These are phyloP conservation scores for Rhyacophila brunnea DNA, from an alignment of 1,140 invertebrate species.

Conservation along the genomic window DNA sequence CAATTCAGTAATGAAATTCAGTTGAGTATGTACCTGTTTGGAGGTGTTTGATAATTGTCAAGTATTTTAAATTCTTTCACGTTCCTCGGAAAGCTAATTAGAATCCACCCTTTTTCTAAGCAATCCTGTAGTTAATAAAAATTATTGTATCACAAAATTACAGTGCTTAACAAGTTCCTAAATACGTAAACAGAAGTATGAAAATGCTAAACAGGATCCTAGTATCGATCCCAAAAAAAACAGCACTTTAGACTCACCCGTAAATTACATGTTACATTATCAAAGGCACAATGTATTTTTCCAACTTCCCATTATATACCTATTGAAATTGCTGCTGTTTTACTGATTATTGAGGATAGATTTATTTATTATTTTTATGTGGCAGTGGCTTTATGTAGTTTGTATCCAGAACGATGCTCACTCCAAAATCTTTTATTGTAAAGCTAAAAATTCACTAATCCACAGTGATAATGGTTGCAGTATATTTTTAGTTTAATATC, in stretches of 20 bases:
- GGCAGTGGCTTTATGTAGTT: too few relatives aligned
- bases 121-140: constrained; percentile 5
- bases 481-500: too few relatives aligned
- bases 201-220: too few relatives aligned
- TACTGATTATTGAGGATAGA: too few relatives aligned
- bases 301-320: neutral
- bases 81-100: constrained; percentile 13
- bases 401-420: too few relatives aligned
- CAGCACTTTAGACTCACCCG: neutral
- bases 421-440: too few relatives aligned
- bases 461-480: too few relatives aligned
- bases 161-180: neutral
- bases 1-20: too few relatives aligned
- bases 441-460: too few relatives aligned
- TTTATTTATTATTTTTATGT: too few relatives aligned
- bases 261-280: neutral
- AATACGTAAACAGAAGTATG: too few relatives aligned
- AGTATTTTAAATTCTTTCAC: constrained; percentile 10
- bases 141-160: neutral
- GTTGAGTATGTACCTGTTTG: constrained; percentile 17
- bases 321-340: neutral
- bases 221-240: neutral
- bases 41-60: constrained; percentile 8
- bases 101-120: constrained; percentile 9
- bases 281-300: neutral